Evolutionary conservation across 2,888 invertebrate genomes (phyloP).

Genomic region (Cephus pygmeus): DNA sequence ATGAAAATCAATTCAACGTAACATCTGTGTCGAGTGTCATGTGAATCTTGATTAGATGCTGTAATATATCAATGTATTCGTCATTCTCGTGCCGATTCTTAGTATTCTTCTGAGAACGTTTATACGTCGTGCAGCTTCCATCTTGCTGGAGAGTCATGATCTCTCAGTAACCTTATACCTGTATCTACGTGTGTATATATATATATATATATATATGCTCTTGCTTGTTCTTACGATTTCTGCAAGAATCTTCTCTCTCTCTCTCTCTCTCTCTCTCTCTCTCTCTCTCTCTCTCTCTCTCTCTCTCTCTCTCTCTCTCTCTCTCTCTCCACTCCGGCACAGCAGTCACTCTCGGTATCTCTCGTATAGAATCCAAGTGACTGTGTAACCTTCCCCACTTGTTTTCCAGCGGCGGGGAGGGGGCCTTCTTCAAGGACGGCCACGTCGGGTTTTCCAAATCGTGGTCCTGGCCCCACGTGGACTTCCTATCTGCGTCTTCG

Average conservation of each 20-base stretch:
- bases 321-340: slow-evolving; percentile 8
- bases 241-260: slow-evolving; percentile 16
- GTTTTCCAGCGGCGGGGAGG: slow-evolving; percentile 9
- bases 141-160: too few species aligned
- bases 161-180: too few species aligned
- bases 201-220: too few species aligned
- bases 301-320: slow-evolving; percentile 19
- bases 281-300: slow-evolving; percentile 13
- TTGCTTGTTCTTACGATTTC: too few species aligned
- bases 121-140: too few species aligned
- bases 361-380: background rate
- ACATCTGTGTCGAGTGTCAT: too few species aligned
- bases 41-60: too few species aligned
- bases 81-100: too few species aligned
- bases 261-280: slow-evolving; percentile 12
- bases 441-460: slow-evolving; percentile 59
- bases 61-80: too few species aligned
- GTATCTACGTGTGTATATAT: too few species aligned
- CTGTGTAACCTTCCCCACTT: slow-evolving; percentile 2
- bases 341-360: background rate
- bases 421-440: slow-evolving; percentile 55
- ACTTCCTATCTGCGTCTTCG: slow-evolving; percentile 58
- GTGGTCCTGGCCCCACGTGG: slow-evolving; percentile 46
- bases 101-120: too few species aligned
- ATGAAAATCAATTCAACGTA: too few species aligned